Conservation (phyloP, 2,113 vertebrate genomes). For the Triplophysa rosa region DNA sequence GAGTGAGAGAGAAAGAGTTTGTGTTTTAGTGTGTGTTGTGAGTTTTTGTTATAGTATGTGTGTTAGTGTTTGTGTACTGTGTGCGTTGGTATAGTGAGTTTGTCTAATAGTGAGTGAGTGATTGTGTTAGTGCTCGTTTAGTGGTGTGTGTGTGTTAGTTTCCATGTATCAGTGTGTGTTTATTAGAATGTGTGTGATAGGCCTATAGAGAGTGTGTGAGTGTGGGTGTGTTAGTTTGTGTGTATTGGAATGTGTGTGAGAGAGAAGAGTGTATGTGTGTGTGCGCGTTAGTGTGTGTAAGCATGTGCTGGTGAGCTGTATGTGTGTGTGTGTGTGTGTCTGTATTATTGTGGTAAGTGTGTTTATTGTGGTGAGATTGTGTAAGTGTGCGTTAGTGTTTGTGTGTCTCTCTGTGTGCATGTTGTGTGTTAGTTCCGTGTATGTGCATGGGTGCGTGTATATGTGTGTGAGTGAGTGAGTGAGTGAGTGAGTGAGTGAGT, state of each 20-base stretch:
- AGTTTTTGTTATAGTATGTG: not conserved
- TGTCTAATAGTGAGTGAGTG: no score
- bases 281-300: no score
- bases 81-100: not conserved
- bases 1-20: conserved; percentile 5
- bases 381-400: conserved; percentile 49
- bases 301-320: no score
- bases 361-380: not conserved
- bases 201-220: not conserved
- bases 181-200: not conserved
- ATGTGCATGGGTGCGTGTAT: not conserved
- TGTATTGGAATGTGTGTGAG: no score
- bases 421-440: no score
- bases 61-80: not conserved
- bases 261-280: no score
- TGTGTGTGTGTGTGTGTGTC: no score
- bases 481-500: no score
- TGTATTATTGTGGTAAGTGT: no score
- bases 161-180: not conserved
- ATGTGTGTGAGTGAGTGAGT: no score
- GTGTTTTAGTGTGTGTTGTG: conserved; percentile 29
- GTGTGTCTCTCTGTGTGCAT: conserved; percentile 29
- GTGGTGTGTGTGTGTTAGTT: conserved; percentile 16
- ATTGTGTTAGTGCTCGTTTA: no score
- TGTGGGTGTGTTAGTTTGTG: no score